Base-by-base conservation (phyloP, 1,140 invertebrate species). In the Ephestia elutella region DNA sequence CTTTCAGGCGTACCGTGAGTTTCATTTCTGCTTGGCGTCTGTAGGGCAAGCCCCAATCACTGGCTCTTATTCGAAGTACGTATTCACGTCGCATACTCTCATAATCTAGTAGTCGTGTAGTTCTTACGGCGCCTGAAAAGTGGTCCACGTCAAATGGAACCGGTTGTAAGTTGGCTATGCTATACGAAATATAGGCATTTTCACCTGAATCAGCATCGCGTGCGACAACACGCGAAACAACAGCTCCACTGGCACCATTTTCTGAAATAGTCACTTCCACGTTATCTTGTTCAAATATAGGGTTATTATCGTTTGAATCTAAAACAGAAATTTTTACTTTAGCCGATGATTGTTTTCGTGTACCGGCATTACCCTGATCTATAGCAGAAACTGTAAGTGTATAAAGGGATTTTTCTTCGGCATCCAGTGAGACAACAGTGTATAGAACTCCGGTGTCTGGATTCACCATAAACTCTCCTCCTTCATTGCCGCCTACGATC, bases 111-210 rank as follows among this genome's bases (percentile, higher is more conserved):
- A 95, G 80, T 65, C 93, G 91, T 0, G 93, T 95, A 0, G 96
- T 97, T 71, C 91, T 93, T 0, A 99, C 93, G 13, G 95, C 90
- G 0, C 98, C 98, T 7, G 95, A 95, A 81, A 99, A 98, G 70
- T 96, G 96, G 75, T 99, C 97, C 55, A 99, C 97, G 68, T 97
- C 95, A 85, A 99, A 99, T 19, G 98, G 98, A 2, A 98, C 93
- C 35, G 93, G 93, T 68, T 95, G 93, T 11, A 96, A 89, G 86
- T 98, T 98, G 19, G 95, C 95, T 69, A 98, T 95, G 63, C 95
- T 96, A 89, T 97, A 99, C 0, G 96, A 97, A 66, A 99, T 94
- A 83, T 97, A 96, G 13, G 96, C 95, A 87, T 99, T 99, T 75
- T 98, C 97, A 0, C 96, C 96, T 3, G 93, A 93, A 84, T 99